phyloP scores from a whole-genome alignment of 2,797 vertebrate genomes.

The Manis javanica region DNA sequence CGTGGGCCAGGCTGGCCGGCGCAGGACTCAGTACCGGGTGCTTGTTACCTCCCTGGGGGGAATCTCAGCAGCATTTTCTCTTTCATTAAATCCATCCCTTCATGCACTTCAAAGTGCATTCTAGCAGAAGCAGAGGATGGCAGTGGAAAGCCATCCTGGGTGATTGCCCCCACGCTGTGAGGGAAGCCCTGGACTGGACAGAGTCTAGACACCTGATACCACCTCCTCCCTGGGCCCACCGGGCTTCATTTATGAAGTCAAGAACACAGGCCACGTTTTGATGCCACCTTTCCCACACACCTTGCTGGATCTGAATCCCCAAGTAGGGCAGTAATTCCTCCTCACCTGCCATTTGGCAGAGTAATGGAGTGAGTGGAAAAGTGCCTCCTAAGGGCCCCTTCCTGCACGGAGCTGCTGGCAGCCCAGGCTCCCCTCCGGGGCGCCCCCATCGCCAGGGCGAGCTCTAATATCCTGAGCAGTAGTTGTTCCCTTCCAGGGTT shows the following conservation, averaged over 20 bases:
- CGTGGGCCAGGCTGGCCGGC: rapidly evolving
- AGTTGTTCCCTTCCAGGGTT: background rate
- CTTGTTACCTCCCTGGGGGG: background rate
- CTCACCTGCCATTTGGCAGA: background rate
- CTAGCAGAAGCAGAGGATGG: background rate
- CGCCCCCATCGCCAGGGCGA: rapidly evolving
- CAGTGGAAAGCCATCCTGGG: background rate
- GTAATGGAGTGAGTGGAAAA: too few relatives aligned
- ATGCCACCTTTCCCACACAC: rapidly evolving
- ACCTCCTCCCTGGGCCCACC: background rate
- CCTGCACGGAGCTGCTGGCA: rapidly evolving
- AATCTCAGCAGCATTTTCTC: background rate
- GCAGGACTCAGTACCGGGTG: background rate
- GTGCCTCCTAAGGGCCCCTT: rapidly evolving
- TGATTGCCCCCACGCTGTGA: background rate
- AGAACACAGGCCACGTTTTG: background rate
- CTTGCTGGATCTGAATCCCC: background rate
- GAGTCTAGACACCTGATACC: rapidly evolving
- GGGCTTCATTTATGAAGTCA: background rate
- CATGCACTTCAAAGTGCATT: rapidly evolving
- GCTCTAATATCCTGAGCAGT: background rate
- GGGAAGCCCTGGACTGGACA: background rate
- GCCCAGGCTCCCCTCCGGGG: background rate
- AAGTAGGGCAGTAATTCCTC: background rate
- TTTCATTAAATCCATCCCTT: background rate